Conservation (phyloP, 37 sponge, comb jelly and placozoan genomes). For the Halichondria panicea region DNA sequence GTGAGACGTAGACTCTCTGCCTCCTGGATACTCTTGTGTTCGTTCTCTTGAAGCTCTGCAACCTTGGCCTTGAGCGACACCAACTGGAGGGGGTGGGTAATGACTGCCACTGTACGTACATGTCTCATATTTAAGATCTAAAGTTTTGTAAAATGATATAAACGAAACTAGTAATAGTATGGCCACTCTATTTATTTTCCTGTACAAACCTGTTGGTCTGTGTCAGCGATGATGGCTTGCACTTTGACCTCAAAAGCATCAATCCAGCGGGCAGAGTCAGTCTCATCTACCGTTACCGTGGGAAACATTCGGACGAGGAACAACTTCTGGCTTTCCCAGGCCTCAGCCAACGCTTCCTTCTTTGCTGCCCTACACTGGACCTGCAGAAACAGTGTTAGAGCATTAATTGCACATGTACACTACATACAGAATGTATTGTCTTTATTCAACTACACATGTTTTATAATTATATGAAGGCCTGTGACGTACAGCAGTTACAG, state of each 20-base stretch:
- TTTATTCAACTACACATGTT: too few relatives aligned
- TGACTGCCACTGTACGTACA: background rate
- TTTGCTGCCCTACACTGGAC: background rate
- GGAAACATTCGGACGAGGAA: constrained; percentile 41
- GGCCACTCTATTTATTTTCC: background rate
- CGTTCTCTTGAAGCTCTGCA: constrained; percentile 7
- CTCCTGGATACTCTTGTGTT: constrained; percentile 23
- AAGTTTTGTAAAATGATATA: background rate
- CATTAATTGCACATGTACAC: too few relatives aligned
- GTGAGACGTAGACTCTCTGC: constrained; percentile 24
- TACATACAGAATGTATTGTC: background rate
- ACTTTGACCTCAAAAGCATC: constrained; percentile 32
- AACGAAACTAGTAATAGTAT: background rate
- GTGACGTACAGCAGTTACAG: too few relatives aligned
- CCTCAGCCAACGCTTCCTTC: constrained; percentile 9
- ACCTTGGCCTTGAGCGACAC: constrained; percentile 3
- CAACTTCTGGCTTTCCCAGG: background rate
- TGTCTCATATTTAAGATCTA: background rate
- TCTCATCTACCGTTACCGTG: constrained; percentile 10
- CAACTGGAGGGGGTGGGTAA: background rate
- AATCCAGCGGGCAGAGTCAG: constrained; percentile 10
- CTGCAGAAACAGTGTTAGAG: background rate
- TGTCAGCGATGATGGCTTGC: background rate
- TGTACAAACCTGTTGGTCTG: constrained; percentile 5
- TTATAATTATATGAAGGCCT: background rate